phyloP scores from a whole-genome alignment of 2,797 vertebrate species.

The Oryzias dopingdopingensis region DNA sequence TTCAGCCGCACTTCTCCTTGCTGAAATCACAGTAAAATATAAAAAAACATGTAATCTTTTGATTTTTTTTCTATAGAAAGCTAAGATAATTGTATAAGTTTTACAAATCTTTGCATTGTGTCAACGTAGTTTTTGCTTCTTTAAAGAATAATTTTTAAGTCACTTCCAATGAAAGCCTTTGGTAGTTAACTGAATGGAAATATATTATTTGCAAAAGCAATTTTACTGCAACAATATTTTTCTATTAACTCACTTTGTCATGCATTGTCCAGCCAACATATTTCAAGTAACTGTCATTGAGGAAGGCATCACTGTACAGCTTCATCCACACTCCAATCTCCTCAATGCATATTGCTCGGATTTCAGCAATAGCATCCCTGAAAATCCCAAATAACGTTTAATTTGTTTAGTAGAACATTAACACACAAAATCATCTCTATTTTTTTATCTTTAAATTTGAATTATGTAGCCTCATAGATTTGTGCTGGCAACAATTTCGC shows the following conservation, averaged over 20 bases:
- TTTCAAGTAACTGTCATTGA: slow-evolving; percentile 95
- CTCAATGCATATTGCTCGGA: slow-evolving; percentile 92
- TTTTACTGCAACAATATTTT: background rate
- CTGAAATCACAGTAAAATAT: slow-evolving; percentile 59
- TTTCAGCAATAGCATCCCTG: slow-evolving; percentile 95
- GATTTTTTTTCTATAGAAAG: background rate
- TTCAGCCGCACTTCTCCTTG: slow-evolving; percentile 97
- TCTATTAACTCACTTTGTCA: slow-evolving; percentile 83
- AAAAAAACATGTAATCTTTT: background rate
- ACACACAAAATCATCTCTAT: background rate
- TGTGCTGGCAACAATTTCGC: slow-evolving; percentile 15
- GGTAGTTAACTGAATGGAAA: no score
- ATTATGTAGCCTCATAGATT: background rate
- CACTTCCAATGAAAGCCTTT: no score
- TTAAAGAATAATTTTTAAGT: no score
- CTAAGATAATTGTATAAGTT: background rate
- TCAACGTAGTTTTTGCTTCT: no score
- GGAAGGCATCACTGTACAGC: slow-evolving; percentile 93
- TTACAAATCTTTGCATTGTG: no score
- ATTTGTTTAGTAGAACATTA: background rate
- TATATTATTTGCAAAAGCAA: background rate
- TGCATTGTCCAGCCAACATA: slow-evolving; percentile 97
- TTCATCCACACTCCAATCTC: slow-evolving; percentile 98
- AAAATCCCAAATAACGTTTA: slow-evolving; percentile 8
- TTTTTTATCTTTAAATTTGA: background rate